Evolutionary conservation across 2,113 vertebrate genomes (phyloP).

Genomic region (Silurus glanis): DNA sequence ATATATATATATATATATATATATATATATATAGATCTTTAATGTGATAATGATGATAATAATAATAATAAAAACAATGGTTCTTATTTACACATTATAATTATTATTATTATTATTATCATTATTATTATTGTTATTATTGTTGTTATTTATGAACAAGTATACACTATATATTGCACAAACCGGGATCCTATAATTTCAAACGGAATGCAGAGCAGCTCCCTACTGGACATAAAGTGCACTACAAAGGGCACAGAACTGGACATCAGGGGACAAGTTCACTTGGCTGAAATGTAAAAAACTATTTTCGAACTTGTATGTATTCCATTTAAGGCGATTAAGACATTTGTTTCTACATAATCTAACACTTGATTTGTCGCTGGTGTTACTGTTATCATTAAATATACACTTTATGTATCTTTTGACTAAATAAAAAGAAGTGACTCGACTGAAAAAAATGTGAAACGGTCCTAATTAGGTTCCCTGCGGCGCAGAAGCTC

Average conservation of each 20-base stretch:
- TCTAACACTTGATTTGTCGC: neutral
- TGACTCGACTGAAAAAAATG: constrained; percentile 32
- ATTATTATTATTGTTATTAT: neutral
- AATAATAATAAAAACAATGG: neutral
- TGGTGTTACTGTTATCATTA: neutral
- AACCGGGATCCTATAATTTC: too few species aligned
- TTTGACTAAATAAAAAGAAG: neutral
- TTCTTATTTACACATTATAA: neutral
- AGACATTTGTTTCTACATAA: neutral
- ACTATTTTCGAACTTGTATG: neutral
- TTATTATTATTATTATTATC: neutral
- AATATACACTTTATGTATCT: neutral
- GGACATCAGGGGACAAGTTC: neutral
- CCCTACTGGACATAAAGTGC: constrained; percentile 7
- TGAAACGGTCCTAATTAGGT: constrained; percentile 68
- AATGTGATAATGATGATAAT: neutral
- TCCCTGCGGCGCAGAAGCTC: constrained; percentile 58
- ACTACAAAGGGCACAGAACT: neutral
- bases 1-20: too few species aligned
- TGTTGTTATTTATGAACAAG: neutral
- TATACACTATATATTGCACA: neutral
- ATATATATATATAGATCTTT: too few species aligned
- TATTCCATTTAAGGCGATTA: neutral
- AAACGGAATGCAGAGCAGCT: neutral
- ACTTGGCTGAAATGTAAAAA: neutral